Evolutionary conservation across 2,797 vertebrate species (phyloP), one percentile per base, ranked within the genome.

Genomic region (Adrianichthys oophorus): DNA sequence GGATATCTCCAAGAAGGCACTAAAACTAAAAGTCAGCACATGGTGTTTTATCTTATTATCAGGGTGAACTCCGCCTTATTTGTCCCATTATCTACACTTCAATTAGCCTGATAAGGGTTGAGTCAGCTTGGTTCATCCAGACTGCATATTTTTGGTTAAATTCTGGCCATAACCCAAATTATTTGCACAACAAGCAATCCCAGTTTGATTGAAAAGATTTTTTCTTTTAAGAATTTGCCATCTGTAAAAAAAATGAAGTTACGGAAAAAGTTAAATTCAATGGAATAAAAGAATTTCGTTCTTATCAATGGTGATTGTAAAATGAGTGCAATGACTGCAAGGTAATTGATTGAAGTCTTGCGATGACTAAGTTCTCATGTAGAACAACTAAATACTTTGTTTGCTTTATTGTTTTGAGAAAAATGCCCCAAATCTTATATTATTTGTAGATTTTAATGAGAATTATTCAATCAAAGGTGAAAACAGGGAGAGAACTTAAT

Each of bases 21-120:
- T 29, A 68, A 48, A 2, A 48, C 65, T 52, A n/a, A 70, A 47
- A 48, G 19, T 58, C 52, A 66, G 62, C 32, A n/a, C 13, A 68
- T 37, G 42, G 64, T 52, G 45, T 54, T 58, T 47, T 79, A 17
- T 75, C 63, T 62, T 55, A 51, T 78, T 62, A 51, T 42, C 49
- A 62, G 55, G 52, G 46, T 54, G 66, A 83, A 67, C 72, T 76
- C 7, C 68, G 71, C 54, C 58, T 70, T 61, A 56, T 58, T 65
- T 68, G 56, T 74, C 59, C 29, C 50, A 84, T 75, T 85, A 89
- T 90, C 85, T 84, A 45, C 16, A 19, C 5, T 41, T 43, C 62
- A 65, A 78, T 85, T 84, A 73, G 63, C 69, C 78, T 86, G 87
- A 92, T 90, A 69, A 90, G 80, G 40, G 15, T 5, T 60, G 42